Conservation (phyloP, 2,888 invertebrate genomes). For the Ophioninae sp. region DNA sequence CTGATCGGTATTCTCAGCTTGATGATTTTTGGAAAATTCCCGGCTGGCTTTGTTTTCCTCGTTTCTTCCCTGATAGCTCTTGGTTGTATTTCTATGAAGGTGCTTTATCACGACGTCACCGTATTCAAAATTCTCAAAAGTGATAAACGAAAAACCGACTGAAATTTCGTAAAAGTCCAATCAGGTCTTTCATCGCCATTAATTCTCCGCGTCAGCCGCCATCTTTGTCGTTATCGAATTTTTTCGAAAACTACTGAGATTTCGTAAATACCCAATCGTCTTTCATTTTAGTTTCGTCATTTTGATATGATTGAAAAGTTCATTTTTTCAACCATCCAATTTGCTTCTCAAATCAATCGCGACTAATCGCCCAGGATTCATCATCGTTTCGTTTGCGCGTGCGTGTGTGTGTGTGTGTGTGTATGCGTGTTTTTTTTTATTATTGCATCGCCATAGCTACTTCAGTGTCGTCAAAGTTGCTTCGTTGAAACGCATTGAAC, state of each 20-base stretch:
- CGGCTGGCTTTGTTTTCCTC: conserved; percentile 78
- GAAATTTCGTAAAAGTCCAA: conserved; percentile 45
- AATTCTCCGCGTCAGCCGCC: too few relatives aligned
- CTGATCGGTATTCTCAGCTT: conserved; percentile 71
- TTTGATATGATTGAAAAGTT: conserved; percentile 13
- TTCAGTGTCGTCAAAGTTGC: neutral
- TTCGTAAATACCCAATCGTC: neutral
- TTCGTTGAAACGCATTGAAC: neutral
- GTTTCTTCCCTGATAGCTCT: conserved; percentile 74
- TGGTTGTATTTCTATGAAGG: conserved; percentile 74
- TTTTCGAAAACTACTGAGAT: too few relatives aligned
- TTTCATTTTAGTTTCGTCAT: conserved; percentile 2
- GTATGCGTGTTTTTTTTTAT: neutral
- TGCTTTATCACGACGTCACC: conserved; percentile 72
- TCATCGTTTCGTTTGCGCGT: neutral
- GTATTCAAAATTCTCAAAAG: conserved; percentile 63
- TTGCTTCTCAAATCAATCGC: conserved; percentile 2
- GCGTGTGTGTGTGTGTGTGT: neutral
- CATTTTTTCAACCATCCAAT: neutral
- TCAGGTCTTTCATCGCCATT: too few relatives aligned
- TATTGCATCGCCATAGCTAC: neutral
- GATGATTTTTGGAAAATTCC: conserved; percentile 74
- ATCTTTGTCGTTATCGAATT: too few relatives aligned
- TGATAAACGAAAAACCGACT: conserved; percentile 72
- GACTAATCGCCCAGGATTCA: neutral